Evolutionary conservation across 2,113 vertebrate genomes (phyloP).

Genomic region (Corythaixoides concolor): DNA sequence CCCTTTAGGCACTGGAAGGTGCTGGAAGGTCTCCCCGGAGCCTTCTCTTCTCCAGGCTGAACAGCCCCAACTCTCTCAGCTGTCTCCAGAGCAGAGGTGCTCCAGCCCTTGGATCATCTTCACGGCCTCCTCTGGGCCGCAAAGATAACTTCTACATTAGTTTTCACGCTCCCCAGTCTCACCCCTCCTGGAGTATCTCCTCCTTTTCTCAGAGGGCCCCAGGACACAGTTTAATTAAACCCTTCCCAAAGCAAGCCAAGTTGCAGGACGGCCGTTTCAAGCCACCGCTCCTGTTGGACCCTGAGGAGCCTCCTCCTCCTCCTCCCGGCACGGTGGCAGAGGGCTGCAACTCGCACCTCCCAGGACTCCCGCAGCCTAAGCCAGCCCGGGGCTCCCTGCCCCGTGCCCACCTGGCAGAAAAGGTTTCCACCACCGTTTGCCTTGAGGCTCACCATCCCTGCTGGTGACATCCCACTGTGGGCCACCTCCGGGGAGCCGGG

Average conservation of each 20-base stretch:
- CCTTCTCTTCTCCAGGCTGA: no score
- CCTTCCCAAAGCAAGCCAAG: neutral
- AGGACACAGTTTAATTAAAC: neutral
- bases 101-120: no score
- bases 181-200: neutral
- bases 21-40: no score
- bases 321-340: neutral
- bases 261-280: neutral
- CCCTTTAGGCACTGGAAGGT: no score
- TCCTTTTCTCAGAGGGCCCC: neutral
- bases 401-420: neutral
- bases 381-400: neutral
- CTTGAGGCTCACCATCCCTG: rapidly evolving
- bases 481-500: neutral
- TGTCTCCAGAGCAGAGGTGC: no score
- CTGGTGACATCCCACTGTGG: rapidly evolving
- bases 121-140: no score
- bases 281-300: neutral
- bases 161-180: neutral
- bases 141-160: rapidly evolving
- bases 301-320: neutral
- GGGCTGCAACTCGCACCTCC: neutral
- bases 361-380: rapidly evolving
- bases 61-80: no score
- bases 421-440: neutral